phyloP scores from a whole-genome alignment of 2,888 invertebrate genomes.

The Cremastinae sp. region DNA sequence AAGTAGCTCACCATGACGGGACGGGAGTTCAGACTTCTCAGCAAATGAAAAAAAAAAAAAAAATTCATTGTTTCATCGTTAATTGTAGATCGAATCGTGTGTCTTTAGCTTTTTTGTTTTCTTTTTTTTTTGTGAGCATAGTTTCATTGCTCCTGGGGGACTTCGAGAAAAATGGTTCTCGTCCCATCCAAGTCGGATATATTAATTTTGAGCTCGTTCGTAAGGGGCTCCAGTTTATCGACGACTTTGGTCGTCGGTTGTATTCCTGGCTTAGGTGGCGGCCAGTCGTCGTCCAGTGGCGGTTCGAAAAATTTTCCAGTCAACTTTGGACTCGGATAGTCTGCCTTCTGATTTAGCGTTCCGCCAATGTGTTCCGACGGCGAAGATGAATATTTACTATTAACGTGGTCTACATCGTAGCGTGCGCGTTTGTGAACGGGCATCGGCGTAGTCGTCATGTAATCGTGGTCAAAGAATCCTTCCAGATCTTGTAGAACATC shows the following conservation, averaged over 20 bases:
- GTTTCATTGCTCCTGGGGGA: constrained; percentile 73
- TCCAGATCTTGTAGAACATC: constrained; percentile 76
- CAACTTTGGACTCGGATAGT: constrained; percentile 60
- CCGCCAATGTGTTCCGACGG: constrained; percentile 69
- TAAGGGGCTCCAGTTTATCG: constrained; percentile 73
- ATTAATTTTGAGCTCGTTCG: constrained; percentile 77
- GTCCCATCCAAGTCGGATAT: constrained; percentile 76
- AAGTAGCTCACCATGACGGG: neutral
- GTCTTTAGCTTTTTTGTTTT: constrained; percentile 1
- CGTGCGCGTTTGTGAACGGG: constrained; percentile 74
- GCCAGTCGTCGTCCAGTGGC: constrained; percentile 84
- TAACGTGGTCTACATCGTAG: constrained; percentile 68
- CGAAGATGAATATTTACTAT: constrained; percentile 64
- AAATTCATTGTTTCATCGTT: neutral
- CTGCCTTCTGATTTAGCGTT: constrained; percentile 64
- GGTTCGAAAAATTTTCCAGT: constrained; percentile 81
- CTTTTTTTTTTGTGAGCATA: constrained; percentile 6
- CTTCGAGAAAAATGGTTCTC: constrained; percentile 75
- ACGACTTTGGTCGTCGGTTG: constrained; percentile 65
- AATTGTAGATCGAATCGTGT: constrained; percentile 32
- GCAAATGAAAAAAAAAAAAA: neutral
- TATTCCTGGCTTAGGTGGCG: constrained; percentile 80
- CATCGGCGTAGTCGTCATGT: constrained; percentile 73
- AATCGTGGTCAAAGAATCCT: constrained; percentile 76
- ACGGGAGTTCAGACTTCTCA: neutral